Base-by-base conservation (phyloP, 2,113 vertebrate species). In the Sylvietta virens region DNA sequence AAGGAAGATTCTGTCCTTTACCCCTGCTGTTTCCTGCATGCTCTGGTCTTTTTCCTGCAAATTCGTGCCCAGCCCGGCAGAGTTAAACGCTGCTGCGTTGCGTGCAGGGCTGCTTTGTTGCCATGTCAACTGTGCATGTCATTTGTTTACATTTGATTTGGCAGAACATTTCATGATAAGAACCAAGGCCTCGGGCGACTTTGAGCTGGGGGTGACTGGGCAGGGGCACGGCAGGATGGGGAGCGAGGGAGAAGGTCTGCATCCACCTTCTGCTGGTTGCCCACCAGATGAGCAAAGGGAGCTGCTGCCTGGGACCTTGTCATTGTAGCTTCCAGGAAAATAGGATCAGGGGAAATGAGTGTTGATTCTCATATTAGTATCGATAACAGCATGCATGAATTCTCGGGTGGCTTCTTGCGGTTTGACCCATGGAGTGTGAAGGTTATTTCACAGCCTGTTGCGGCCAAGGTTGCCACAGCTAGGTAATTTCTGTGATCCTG, bases 91-190 rank as follows among this genome's bases (percentile, higher is more conserved):
- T 64, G 94, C 78, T 0, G 24, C 54, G 11, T 97, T 97, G 92
- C 88, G 92, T 97, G 97, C 92, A 57, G 92, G 81, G 91, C 95
- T 95, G 94, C 94, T 97, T 95, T 95, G 97, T 97, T 97, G 92
- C 96, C 97, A 97, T 97, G 97, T 97, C 96, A 97, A 97, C 97
- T 95, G 93, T 97, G 97, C 96, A 97, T 97, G 97, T 97, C 94
- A 97, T 97, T 97, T 97, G 96, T 97, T 97, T 97, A 97, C 96
- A 94, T 97, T 96, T 96, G 95, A 97, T 96, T 96, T 97, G 96
- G 95, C 96, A 97, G 95, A 95, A 97, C 89, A 94, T 96, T 97
- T 95, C 89, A 94, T 82, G 97, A 97, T 97, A 97, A 97, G 96
- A 96, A 93, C 93, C 95, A 95, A 97, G 96, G 96, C 95, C 97